Base-by-base conservation (phyloP, 2,888 invertebrate genomes). In the Oscheius sp. region DNA sequence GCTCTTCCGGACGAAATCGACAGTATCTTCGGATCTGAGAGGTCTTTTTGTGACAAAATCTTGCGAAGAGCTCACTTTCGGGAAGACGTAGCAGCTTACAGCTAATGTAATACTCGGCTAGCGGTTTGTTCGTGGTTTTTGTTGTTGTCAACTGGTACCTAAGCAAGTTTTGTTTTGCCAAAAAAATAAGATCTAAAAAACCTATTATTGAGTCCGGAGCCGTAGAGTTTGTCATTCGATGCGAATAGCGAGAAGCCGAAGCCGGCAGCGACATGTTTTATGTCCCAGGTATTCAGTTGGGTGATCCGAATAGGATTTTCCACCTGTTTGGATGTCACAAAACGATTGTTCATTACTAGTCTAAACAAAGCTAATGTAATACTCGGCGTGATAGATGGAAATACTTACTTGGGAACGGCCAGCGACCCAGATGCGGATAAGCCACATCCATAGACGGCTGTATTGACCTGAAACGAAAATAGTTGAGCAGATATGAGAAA, bases 221-320 rank as follows among this genome's bases (percentile, higher is more conserved):
- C 88, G 62, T 78, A 88, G 0, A 88, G 57, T 33, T 77, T 75
- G 35, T 74, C 70, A 33, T 76, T 62, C 1, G 87, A 86, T 0
- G 86, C 84, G 59, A 88, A 88, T 3, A 88, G 76, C 4, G 88
- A 88, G 66, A 88, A 88, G 50, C 88, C 88, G 71, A 85, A 86
- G 2, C 88, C 88, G 13, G 87, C 82, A 13, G 87, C 80, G 1
- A 88, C 76, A 5, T 75, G 76, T 13, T 76, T 77, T 47, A 88
- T 85, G 35, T 79, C 80, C 57, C 79, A 78, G n/a, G 79, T 78
- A 65, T 88, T 86, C 72, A 86, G 80, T 59, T 74, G 82, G 5
- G 78, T 50, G 33, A 88, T 81, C 37, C 84, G 79, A 37, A 81
- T 76, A 9, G 87, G 87, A 35, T 76, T 73, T 50, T 70, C 57